Evolutionary conservation across 2,113 vertebrate species (phyloP), one percentile per base, ranked within the genome.

Genomic region (Coreoperca whiteheadi): DNA sequence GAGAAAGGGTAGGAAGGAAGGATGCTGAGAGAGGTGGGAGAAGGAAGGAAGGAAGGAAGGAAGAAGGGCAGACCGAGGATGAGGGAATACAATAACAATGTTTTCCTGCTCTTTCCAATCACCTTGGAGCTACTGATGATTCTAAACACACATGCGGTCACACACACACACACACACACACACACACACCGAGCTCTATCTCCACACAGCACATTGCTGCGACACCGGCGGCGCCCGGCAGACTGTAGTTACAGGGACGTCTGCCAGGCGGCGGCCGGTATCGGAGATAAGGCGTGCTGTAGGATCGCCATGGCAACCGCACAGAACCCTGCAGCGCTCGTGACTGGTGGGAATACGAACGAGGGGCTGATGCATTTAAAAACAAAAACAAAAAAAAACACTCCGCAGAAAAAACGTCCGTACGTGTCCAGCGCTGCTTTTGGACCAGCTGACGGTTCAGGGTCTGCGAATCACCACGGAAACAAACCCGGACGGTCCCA

Each of bases 281-380:
- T 11, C 18, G 60, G 48, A 87, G 91, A 92, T 92, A 88, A 90
- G 91, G 70, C 12, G 60, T 56, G 74, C 72, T 85, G 77, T 23
- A 0, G 20, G 9, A 30, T 89, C 60, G 43, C 85, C 83, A 89
- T 87, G 80, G 85, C 71, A 88, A 90, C 89, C 1, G 20, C 74
- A 23, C 64, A 14, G 53, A 77, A 67, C 76, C 48, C 72, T 28
- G 79, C 69, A 28, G 74, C 21, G 23, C 41, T 18, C n/a, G 39
- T 8, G 50, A 64, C 69, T 74, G 63, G 77, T 50, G 74, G 77
- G 56, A 81, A 78, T 11, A 25, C 12, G 28, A 77, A 53, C 5
- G 39, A 79, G 77, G 72, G 57, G 60, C 57, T 28, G 67, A 61
- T n/a, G n/a, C n/a, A n/a, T n/a, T n/a, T n/a, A n/a, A n/a, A n/a